Evolutionary conservation across 92 coral and sea anemone genomes (phyloP).

Genomic region (Epizoanthus rinbou): DNA sequence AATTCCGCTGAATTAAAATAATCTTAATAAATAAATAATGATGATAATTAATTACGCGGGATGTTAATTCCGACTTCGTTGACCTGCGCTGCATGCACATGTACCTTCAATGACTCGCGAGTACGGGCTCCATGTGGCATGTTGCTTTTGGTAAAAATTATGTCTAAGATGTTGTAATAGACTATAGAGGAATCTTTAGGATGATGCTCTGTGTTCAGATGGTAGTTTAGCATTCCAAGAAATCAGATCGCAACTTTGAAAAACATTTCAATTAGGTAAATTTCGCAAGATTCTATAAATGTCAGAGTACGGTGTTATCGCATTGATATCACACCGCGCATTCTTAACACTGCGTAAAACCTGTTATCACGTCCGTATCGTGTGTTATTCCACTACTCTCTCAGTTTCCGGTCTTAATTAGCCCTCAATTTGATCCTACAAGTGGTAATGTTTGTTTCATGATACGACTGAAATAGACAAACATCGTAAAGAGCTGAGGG

Average conservation of each 20-base stretch:
- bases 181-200: no score
- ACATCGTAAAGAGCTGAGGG: slow-evolving; percentile 24
- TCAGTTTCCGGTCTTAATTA: slow-evolving; percentile 37
- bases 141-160: no score
- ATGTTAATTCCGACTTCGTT: not conserved
- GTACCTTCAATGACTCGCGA: not conserved
- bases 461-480: slow-evolving; percentile 32
- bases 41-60: not conserved
- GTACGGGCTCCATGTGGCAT: not conserved
- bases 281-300: slow-evolving; percentile 32
- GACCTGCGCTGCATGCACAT: not conserved
- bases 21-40: slow-evolving; percentile 5
- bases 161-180: no score
- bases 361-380: slow-evolving; percentile 32
- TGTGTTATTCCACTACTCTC: slow-evolving; percentile 34
- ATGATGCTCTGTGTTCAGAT: no score
- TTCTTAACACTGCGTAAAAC: slow-evolving; percentile 14
- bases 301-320: slow-evolving; percentile 17
- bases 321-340: slow-evolving; percentile 8
- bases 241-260: not conserved
- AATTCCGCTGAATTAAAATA: slow-evolving; percentile 11
- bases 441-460: slow-evolving; percentile 12
- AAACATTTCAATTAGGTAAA: slow-evolving; percentile 5
- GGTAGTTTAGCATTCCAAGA: not conserved
- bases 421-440: slow-evolving; percentile 37